A percentile compares a stretch with the other conserved stretches of the same genome.
Conservation (phyloP, 2,113 vertebrate species). For the Leucosticte australis region DNA sequence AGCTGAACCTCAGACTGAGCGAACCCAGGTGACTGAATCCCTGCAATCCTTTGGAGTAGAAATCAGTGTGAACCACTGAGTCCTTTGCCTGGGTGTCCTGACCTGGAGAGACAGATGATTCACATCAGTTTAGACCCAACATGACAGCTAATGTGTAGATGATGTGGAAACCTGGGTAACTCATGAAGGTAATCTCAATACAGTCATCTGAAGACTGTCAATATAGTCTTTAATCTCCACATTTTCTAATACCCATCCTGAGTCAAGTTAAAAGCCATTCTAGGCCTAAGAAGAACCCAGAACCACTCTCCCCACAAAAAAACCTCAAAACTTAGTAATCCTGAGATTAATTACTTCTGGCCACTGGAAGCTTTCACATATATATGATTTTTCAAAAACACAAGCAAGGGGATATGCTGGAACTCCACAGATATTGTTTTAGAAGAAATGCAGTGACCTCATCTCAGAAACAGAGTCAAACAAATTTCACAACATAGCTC, state of each 20-base stretch:
- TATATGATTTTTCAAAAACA: neutral
- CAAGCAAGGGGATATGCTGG: neutral
- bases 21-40: neutral
- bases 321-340: neutral
- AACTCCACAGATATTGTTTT: neutral
- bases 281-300: neutral
- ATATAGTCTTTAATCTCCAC: neutral
- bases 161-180: neutral
- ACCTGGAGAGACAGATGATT: neutral
- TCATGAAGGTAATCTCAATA: neutral
- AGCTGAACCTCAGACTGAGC: neutral
- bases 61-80: neutral
- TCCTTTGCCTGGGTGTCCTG: neutral
- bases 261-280: neutral
- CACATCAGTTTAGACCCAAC: neutral
- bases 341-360: neutral
- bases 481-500: neutral
- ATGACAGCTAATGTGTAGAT: neutral
- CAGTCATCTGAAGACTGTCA: neutral
- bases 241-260: neutral
- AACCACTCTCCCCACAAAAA: rapidly evolving
- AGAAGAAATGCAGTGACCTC: neutral
- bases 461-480: neutral
- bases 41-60: neutral
- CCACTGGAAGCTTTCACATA: neutral